phyloP scores from a whole-genome alignment of 2,113 vertebrate species.

The Elachura formosa region DNA sequence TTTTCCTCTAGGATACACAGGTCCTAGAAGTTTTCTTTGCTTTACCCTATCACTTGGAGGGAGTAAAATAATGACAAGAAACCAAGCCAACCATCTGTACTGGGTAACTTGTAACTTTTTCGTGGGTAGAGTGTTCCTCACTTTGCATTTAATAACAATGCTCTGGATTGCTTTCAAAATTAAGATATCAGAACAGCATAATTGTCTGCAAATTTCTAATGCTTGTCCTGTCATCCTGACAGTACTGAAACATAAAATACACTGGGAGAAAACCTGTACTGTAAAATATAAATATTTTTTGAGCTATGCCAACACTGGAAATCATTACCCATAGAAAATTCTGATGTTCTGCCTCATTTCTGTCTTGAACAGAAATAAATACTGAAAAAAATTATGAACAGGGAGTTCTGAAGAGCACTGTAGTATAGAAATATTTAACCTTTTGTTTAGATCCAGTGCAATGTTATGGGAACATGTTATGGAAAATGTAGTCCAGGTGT shows the following conservation, averaged over 20 bases:
- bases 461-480: neutral
- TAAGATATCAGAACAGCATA: neutral
- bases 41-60: neutral
- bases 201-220: neutral
- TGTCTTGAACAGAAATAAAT: neutral
- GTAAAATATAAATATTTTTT: neutral
- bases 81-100: neutral
- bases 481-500: neutral
- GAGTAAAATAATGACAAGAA: neutral
- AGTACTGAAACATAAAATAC: neutral
- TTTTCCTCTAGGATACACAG: neutral
- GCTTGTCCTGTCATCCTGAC: neutral
- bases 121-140: neutral
- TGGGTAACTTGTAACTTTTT: neutral
- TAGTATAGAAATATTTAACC: neutral
- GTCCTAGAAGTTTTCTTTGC: constrained; percentile 1
- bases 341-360: neutral
- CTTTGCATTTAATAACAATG: neutral
- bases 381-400: neutral
- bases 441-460: neutral
- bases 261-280: neutral
- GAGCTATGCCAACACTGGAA: neutral
- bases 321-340: neutral
- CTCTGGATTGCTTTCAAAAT: neutral
- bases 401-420: neutral